Evolutionary conservation across 2,888 invertebrate species (phyloP).

Genomic region (Boloria selene): DNA sequence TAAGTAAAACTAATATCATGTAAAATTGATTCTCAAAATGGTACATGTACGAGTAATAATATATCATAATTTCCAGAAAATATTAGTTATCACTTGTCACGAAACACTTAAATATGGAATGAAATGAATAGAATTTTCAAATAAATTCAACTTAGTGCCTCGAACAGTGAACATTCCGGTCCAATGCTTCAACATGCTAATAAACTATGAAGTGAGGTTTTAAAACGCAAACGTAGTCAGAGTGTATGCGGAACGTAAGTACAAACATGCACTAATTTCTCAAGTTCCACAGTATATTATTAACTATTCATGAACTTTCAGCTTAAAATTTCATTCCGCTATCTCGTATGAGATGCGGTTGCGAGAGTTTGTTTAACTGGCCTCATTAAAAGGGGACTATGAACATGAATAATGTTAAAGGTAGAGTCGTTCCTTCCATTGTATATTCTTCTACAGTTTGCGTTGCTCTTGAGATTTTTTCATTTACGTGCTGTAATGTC

Average conservation of each 20-base stretch:
- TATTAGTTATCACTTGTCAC: no score
- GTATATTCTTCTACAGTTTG: slow-evolving; percentile 21
- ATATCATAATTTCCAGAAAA: no score
- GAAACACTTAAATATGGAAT: not conserved
- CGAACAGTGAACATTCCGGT: not conserved
- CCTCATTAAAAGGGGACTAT: slow-evolving; percentile 29
- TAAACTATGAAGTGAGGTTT: slow-evolving; percentile 9
- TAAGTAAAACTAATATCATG: no score
- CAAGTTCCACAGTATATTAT: slow-evolving; percentile 33
- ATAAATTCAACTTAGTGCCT: slow-evolving; percentile 1
- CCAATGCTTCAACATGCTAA: slow-evolving; percentile 9
- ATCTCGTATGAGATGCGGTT: slow-evolving; percentile 20
- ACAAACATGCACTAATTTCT: slow-evolving; percentile 34
- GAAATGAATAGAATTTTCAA: slow-evolving; percentile 1
- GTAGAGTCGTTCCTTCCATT: slow-evolving; percentile 12
- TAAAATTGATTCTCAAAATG: no score
- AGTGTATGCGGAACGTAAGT: slow-evolving; percentile 7
- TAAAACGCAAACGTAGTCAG: slow-evolving; percentile 22
- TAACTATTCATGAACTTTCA: slow-evolving; percentile 34
- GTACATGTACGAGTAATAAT: no score
- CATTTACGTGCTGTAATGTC: slow-evolving; percentile 4
- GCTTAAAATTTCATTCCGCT: slow-evolving; percentile 34
- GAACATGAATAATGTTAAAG: slow-evolving; percentile 26
- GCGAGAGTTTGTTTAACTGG: slow-evolving; percentile 25
- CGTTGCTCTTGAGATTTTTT: slow-evolving; percentile 20